A percentile compares a stretch with the other conserved stretches of the same genome.
Conservation (phyloP, 2,113 vertebrate species). For the Ptyas mucosa region DNA sequence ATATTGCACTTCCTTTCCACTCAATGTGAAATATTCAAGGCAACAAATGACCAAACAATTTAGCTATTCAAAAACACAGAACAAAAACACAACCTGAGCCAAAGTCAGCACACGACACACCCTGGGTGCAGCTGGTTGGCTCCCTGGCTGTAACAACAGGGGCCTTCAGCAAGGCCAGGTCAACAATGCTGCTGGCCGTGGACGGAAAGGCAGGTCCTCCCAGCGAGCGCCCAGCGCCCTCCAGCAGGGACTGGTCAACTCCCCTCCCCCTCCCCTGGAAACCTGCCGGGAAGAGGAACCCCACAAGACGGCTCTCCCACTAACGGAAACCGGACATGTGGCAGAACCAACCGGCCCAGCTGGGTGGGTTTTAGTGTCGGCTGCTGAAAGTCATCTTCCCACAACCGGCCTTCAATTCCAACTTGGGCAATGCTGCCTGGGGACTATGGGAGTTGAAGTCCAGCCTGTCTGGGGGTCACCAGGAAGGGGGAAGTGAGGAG, state of each 20-base stretch:
- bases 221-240: background rate
- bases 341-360: background rate
- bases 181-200: background rate
- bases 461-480: background rate
- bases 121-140: background rate
- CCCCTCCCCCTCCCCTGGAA: background rate
- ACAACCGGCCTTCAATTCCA: background rate
- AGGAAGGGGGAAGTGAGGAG: background rate
- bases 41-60: background rate
- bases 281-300: background rate
- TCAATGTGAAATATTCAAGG: background rate
- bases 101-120: background rate
- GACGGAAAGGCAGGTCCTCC: background rate
- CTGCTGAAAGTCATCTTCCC: background rate
- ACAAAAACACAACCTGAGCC: background rate
- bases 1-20: background rate
- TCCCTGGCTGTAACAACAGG: background rate
- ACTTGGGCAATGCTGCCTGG: background rate
- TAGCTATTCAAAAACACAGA: background rate
- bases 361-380: background rate
- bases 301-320: background rate
- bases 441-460: background rate
- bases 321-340: background rate
- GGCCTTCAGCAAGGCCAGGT: background rate
- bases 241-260: background rate